phyloP scores from a whole-genome alignment of 2,113 vertebrate genomes.

The Macquaria australasica region DNA sequence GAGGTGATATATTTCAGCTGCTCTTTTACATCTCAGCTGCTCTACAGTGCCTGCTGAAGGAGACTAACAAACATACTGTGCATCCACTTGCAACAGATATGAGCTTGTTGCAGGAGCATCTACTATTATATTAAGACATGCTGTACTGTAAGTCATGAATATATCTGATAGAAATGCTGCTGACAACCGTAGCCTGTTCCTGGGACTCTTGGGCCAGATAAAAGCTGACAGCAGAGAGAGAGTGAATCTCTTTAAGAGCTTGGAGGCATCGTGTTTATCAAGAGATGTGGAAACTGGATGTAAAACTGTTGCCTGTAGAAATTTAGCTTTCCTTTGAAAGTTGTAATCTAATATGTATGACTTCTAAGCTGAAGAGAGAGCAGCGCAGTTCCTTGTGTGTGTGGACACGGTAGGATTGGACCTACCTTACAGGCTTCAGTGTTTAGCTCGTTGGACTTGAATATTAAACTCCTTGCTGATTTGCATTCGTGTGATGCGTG shows the following conservation, averaged over 20 bases:
- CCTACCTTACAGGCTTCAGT: constrained; percentile 39
- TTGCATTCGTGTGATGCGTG: constrained; percentile 74
- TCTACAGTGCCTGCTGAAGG: constrained; percentile 8
- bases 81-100: not conserved
- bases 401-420: constrained; percentile 27
- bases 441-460: constrained; percentile 62
- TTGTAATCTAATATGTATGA: constrained; percentile 38
- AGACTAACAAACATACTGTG: constrained; percentile 1
- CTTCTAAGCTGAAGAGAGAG: constrained; percentile 29
- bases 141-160: constrained; percentile 33
- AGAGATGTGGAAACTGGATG: constrained; percentile 30
- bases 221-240: constrained; percentile 56
- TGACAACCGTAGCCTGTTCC: constrained; percentile 39
- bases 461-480: constrained; percentile 75
- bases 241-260: constrained; percentile 57
- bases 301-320: constrained; percentile 49
- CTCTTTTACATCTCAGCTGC: constrained; percentile 44
- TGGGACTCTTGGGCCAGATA: constrained; percentile 50
- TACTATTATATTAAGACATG: not conserved
- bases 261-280: constrained; percentile 43
- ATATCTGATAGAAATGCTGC: constrained; percentile 28
- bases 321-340: constrained; percentile 34
- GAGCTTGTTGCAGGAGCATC: not conserved
- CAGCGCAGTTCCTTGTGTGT: constrained; percentile 2
- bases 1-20: constrained; percentile 63